Conservation (phyloP, 1,140 invertebrate genomes). For the Himalopsyche phryganea region DNA sequence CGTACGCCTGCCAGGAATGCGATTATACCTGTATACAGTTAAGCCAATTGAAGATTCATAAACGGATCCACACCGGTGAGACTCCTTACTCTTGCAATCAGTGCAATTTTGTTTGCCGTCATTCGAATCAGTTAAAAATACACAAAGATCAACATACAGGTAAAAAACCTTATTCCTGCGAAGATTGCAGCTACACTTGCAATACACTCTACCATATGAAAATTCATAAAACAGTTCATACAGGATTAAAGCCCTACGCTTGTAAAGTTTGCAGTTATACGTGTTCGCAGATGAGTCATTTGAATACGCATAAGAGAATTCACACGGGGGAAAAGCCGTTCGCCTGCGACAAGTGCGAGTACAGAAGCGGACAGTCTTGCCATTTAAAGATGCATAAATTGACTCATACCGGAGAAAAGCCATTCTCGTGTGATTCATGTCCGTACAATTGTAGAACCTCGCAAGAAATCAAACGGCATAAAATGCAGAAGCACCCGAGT, state of each 20-base stretch:
- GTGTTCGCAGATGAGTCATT: not conserved
- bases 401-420: constrained; percentile 3
- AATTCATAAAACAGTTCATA: constrained; percentile 28
- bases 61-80: not conserved
- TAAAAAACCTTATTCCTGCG: constrained; percentile 15
- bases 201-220: constrained; percentile 6
- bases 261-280: constrained; percentile 51
- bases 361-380: not conserved
- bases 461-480: no score
- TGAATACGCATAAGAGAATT: not conserved
- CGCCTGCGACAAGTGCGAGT: not conserved
- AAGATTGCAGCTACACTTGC: constrained; percentile 10
- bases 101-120: not conserved
- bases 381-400: constrained; percentile 6
- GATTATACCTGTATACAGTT: not conserved
- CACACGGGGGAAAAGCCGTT: constrained; percentile 10
- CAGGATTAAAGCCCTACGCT: constrained; percentile 50
- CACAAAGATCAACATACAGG: not conserved
- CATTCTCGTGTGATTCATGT: not conserved
- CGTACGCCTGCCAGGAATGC: not conserved
- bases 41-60: not conserved
- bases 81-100: not conserved
- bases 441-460: no score
- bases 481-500: no score
- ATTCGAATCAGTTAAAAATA: not conserved